Base-by-base conservation (phyloP, 2,113 vertebrate genomes). In the Psephotus haematonotus region DNA sequence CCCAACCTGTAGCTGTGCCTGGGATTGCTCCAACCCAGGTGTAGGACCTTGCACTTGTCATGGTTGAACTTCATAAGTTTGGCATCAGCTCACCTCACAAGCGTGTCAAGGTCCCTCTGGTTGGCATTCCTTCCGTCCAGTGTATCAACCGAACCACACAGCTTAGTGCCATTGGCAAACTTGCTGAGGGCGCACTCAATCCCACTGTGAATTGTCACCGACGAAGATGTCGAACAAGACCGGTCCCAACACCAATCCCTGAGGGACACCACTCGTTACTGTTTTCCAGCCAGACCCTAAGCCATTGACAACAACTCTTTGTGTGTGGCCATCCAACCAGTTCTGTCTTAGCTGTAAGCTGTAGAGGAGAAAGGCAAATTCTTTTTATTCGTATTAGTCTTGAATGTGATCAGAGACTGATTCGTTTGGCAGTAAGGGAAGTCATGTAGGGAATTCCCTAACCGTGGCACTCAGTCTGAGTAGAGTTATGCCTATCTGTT, bases 401-500 rank as follows among this genome's bases (percentile, higher is more conserved):
- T 86, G 77, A 74, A 94, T 75, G 86, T 63, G 76, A 46, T 94
- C 70, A 84, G 72, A 90, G 80, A 44, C 52, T 52, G 55, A 76
- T 68, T 87, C 55, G 70, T 80, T 35, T 75, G 59, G 29, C 82
- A 90, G 65, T 71, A 39, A 71, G 63, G 49, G 67, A 84, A 41
- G 22, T 92, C n/a, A 44, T 60, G 60, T 63, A 5, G 14, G 71
- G 94, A 91, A 65, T 86, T 94, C 68, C 74, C 47, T 22, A 22
- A 83, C 43, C 3, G 0, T 83, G 43, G 27, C 44, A 43, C 39
- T 80, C 80, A 70, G 22, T 50, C 44, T 85, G 71, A 82, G 57
- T 29, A 29, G 22, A 71, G 31, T 87, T 89, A 70, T 0, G 0
- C 2, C 1, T 68, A 44, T 60, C 71, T 90, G 31, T 63, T 74